Base-by-base conservation (phyloP, 2,113 vertebrate species). In the Leiothrix lutea region DNA sequence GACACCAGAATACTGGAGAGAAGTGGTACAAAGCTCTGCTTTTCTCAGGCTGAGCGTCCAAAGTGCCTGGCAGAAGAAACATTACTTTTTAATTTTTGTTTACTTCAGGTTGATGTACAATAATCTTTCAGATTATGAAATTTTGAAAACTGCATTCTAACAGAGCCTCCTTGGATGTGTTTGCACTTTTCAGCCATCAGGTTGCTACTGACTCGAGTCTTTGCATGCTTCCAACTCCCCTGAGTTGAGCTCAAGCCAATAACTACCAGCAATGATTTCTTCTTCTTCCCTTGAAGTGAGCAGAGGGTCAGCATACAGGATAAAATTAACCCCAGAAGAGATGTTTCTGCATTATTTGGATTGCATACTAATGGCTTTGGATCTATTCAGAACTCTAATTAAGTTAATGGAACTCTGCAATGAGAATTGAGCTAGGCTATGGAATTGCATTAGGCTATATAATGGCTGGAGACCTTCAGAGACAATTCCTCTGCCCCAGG, bases 371-470 rank as follows among this genome's bases (percentile, higher is more conserved):
- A 97, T 88, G 75, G 91, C 90, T 97, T 97, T 72, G 79, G 79
- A 81, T 95, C 94, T 97, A 80, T 86, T 95, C 72, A 92, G 81
- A 90, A 92, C 94, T 77, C 88, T 94, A 92, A 90, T 86, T 83
- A 95, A 92, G 72, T 90, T 56, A 88, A 94, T 64, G 60, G 64
- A 92, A 67, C 69, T 92, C 80, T 92, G 87, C 88, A 90, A 44
- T 12, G 53, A 94, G 86, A 75, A 90, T 5, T 83, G 73, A 82
- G 66, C 92, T 51, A 80, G 61, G 94, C 89, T 86, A 78, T 14
- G 64, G 57, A 74, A 94, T 40, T 64, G 69, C 86, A 78, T 80
- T 70, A 85, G 80, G 92, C 73, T 90, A 29, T 73, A 45, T 70
- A 73, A 88, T 47, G 90, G 93, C 86, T 84, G 86, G 84, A 94